Evolutionary conservation across 1,140 invertebrate genomes (phyloP).

Genomic region (Trichoplusia ni): DNA sequence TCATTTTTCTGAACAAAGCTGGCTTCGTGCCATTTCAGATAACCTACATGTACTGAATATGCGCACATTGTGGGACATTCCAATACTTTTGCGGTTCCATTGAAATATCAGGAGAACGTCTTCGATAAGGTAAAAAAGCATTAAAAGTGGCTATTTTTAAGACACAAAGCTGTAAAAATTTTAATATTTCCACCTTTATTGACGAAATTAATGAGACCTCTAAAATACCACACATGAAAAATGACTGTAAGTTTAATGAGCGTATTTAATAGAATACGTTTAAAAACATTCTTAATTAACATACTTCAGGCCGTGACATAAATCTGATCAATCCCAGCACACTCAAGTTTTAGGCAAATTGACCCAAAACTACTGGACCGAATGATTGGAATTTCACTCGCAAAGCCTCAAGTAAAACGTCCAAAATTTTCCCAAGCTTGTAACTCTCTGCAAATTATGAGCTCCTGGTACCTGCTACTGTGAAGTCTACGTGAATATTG

Average conservation of each 20-base stretch:
- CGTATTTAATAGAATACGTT: too few species aligned
- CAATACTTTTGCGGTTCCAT: neutral
- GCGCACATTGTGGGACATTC: neutral
- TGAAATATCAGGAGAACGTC: neutral
- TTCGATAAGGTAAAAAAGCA: too few species aligned
- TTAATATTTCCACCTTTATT: too few species aligned
- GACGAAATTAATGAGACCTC: too few species aligned
- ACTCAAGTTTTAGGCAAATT: slow-evolving; percentile 9
- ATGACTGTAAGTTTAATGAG: too few species aligned
- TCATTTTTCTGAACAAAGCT: neutral
- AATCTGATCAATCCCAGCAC: neutral
- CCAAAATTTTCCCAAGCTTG: neutral
- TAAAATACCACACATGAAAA: too few species aligned
- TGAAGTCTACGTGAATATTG: slow-evolving; percentile 2
- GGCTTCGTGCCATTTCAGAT: slow-evolving; percentile 1
- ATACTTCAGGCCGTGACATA: neutral
- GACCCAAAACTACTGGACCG: slow-evolving; percentile 3
- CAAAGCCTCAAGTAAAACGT: slow-evolving; percentile 4
- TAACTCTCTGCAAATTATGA: neutral
- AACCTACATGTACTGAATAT: neutral
- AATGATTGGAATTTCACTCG: slow-evolving; percentile 7
- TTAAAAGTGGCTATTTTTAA: too few species aligned
- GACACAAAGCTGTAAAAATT: too few species aligned
- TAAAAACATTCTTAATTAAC: neutral
- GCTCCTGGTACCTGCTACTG: neutral